These are phyloP conservation scores for Parasteatoda lunata DNA, from an alignment of 2,888 invertebrate genomes.

Conservation along the genomic window DNA sequence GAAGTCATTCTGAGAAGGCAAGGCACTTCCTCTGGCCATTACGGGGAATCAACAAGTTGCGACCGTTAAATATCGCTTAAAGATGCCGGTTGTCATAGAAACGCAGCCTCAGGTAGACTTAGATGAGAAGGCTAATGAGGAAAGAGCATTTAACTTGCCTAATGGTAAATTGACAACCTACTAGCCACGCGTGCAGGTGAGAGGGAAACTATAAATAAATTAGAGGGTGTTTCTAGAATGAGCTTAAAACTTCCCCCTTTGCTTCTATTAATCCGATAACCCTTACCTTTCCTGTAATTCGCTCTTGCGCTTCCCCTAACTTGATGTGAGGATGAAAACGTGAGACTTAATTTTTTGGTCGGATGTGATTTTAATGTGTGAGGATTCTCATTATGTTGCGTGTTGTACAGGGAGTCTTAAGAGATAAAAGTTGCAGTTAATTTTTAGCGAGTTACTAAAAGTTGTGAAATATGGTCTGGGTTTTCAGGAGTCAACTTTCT, in stretches of 20 bases:
- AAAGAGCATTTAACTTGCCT: slow-evolving; percentile 57
- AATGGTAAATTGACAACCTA: slow-evolving; percentile 64
- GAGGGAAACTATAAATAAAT: slow-evolving; percentile 51
- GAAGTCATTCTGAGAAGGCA: slow-evolving; percentile 15
- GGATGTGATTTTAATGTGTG: no score
- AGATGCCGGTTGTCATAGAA: slow-evolving; percentile 53
- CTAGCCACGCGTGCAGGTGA: slow-evolving; percentile 52
- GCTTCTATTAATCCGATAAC: slow-evolving; percentile 57
- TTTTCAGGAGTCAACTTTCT: no score
- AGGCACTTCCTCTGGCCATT: slow-evolving; percentile 48
- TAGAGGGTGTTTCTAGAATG: slow-evolving; percentile 27
- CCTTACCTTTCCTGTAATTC: slow-evolving; percentile 30
- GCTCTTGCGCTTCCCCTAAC: slow-evolving; percentile 1
- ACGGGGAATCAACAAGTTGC: slow-evolving; percentile 65
- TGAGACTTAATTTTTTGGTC: background rate
- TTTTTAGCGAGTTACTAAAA: no score
- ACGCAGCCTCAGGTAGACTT: slow-evolving; percentile 58
- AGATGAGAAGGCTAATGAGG: slow-evolving; percentile 50
- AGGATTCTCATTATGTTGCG: no score
- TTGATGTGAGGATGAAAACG: background rate
- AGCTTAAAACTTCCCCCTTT: background rate
- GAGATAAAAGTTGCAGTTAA: no score
- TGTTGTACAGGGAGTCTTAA: no score
- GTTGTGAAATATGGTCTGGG: no score
- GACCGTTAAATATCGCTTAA: slow-evolving; percentile 62